phyloP scores from a whole-genome alignment of 2,797 vertebrate species.

The Eulemur rubriventer region DNA sequence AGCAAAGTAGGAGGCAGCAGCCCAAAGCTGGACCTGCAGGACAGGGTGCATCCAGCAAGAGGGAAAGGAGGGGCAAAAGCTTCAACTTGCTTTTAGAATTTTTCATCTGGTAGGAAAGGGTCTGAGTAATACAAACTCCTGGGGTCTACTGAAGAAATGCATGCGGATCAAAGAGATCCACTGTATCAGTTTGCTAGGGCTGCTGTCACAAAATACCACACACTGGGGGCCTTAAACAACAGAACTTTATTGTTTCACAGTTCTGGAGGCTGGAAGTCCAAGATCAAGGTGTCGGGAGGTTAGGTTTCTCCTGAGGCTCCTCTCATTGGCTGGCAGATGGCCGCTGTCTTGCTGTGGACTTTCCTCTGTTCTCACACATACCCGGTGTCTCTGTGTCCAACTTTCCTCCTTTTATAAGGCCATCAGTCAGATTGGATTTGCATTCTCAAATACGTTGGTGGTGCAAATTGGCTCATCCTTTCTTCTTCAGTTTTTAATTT shows the following conservation, averaged over 20 bases:
- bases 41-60: not conserved
- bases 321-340: too few species aligned
- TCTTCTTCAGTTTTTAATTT: too few species aligned
- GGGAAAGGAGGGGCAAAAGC: not conserved
- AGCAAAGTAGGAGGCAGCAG: not conserved
- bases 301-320: too few species aligned
- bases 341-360: not conserved
- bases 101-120: not conserved
- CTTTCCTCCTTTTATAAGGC: not conserved
- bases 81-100: not conserved
- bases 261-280: too few species aligned
- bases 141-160: not conserved
- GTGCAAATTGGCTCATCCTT: not conserved
- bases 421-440: not conserved
- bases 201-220: too few species aligned
- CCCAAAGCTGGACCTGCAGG: not conserved
- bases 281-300: too few species aligned
- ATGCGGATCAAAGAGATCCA: not conserved
- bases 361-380: not conserved
- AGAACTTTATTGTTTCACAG: too few species aligned
- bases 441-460: not conserved
- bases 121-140: not conserved
- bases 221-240: too few species aligned
- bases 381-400: not conserved
- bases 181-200: too few species aligned